Base-by-base conservation (phyloP, 2,113 vertebrate genomes). In the Anolis carolinensis region DNA sequence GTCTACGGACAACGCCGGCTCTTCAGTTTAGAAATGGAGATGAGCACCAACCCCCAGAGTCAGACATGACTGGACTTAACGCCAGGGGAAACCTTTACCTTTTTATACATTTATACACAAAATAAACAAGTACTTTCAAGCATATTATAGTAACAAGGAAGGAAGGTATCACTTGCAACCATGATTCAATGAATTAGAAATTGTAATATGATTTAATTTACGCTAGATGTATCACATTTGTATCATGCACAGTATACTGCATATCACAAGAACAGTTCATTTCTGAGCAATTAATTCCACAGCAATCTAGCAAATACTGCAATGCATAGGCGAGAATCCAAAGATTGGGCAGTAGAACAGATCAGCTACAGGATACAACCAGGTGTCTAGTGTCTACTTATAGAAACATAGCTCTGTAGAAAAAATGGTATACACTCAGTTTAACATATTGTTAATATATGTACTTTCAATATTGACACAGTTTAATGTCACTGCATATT, bases 401-500 rank as follows among this genome's bases (percentile, higher is more conserved):
- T 34, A 44, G 32, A 59, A 72, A 71, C 34, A 71, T 59, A 44
- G 3, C 27, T 36, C 20, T 79, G 25, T 79, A 44, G 10, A 78
- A 79, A n/a, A 48, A 63, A 88, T 79, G 75, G 73, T 21, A 87
- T 71, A 30, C 23, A 79, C 20, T 68, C 79, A 63, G 5, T 77
- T 84, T 59, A 62, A 27, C 76, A 44, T 44, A 5, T 2, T 44
- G 39, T 44, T 44, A 44, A 44, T 44, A 44, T 44, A 4, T 44
- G 39, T 44, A 44, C 39, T 44, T 44, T 44, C 39, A 44, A 44
- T 44, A 44, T 5, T 44, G 39, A 44, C 82, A 62, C 76, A 44
- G 55, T 59, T 84, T 92, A 79, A 78, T 78, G 9, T 85, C 82
- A 72, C 91, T 82, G 34, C 48, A 88, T 36, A 25, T 67, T 79